Evolutionary conservation across 2,113 vertebrate genomes (phyloP).

Genomic region (Glaucomys volans): DNA sequence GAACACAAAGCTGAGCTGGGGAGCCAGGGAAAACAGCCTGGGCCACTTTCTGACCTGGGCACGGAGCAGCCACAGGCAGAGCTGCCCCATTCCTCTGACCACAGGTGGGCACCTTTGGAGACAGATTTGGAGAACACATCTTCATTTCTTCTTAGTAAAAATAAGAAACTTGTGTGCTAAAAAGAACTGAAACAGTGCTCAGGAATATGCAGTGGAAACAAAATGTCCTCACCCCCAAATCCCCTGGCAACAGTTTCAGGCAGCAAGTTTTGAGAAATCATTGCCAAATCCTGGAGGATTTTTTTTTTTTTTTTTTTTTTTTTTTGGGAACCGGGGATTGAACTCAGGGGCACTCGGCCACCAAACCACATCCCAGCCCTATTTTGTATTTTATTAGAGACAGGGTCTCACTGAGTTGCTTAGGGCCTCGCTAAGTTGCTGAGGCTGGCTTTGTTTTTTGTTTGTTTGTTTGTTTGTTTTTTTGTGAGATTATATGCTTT

Average conservation of each 20-base stretch:
- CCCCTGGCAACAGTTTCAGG: not conserved
- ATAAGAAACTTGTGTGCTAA: not conserved
- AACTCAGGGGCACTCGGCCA: no score
- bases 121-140: not conserved
- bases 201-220: not conserved
- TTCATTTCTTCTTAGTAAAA: not conserved
- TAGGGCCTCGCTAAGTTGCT: no score
- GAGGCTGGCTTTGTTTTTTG: no score
- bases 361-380: no score
- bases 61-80: accelerated
- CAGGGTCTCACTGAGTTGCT: no score
- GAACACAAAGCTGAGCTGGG: not conserved
- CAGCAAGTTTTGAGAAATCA: not conserved
- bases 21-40: accelerated
- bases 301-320: no score
- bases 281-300: not conserved
- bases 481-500: no score
- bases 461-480: no score
- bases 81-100: not conserved
- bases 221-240: not conserved
- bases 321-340: no score
- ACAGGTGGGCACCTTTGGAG: not conserved
- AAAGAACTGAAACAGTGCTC: not conserved
- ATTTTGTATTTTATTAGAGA: no score
- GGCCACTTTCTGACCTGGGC: not conserved